Evolutionary conservation across 1,140 invertebrate species (phyloP).

Genomic region (Arctopsyche grandis): DNA sequence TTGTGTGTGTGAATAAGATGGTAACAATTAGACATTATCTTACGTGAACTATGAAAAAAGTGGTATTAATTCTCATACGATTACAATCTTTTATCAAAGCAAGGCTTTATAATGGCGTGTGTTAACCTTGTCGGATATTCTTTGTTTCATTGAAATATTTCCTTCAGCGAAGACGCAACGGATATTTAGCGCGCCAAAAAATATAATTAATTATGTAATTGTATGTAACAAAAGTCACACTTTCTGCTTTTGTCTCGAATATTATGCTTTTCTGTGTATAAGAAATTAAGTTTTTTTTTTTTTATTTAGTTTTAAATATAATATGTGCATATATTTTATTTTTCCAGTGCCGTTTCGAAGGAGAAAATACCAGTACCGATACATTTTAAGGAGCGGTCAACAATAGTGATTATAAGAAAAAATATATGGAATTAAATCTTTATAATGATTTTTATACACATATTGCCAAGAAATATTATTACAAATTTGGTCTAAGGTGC

Average conservation of each 20-base stretch:
- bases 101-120: conserved; percentile 33
- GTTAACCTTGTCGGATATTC: conserved; percentile 28
- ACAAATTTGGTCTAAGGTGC: too few relatives aligned
- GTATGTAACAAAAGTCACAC: background rate
- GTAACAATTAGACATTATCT: conserved; percentile 41
- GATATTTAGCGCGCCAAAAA: conserved; percentile 24
- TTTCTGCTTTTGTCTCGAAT: background rate
- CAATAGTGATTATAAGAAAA: too few relatives aligned
- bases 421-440: too few relatives aligned
- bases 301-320: too few relatives aligned
- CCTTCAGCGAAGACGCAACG: conserved; percentile 19
- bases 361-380: too few relatives aligned
- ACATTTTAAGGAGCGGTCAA: too few relatives aligned
- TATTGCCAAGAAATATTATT: too few relatives aligned
- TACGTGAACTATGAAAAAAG: conserved; percentile 45
- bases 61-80: conserved; percentile 45
- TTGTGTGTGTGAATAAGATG: conserved; percentile 27
- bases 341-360: too few relatives aligned
- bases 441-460: too few relatives aligned
- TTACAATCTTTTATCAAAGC: conserved; percentile 40
- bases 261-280: background rate
- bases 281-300: too few relatives aligned
- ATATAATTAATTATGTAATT: conserved; percentile 28
- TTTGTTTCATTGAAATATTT: conserved; percentile 36
- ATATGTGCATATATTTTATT: too few relatives aligned